These are phyloP conservation scores for Mesaphorura yosii DNA, from an alignment of 1,140 invertebrate genomes.

Conservation along the genomic window DNA sequence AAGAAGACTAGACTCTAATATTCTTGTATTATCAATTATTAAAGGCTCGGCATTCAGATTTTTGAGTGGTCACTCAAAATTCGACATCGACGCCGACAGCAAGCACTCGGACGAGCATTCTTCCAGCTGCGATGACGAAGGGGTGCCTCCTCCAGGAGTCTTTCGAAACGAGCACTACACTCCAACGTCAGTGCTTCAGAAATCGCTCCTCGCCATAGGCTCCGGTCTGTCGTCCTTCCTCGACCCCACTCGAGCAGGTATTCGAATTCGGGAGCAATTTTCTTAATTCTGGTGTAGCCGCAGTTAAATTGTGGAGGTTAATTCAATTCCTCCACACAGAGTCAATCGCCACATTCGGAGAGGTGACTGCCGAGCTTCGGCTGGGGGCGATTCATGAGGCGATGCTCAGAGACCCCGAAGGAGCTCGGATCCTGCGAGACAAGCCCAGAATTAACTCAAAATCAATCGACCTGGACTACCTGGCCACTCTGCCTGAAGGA, in stretches of 20 bases:
- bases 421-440: conserved; percentile 43
- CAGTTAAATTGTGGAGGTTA: conserved; percentile 7
- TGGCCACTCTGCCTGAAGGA: conserved; percentile 58
- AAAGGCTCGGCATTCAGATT: too few species aligned
- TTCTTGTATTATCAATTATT: too few species aligned
- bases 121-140: too few species aligned
- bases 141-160: too few species aligned
- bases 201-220: conserved; percentile 18
- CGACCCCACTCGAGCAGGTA: conserved; percentile 27
- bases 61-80: too few species aligned
- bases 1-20: too few species aligned
- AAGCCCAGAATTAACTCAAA: conserved; percentile 75
- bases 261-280: conserved; percentile 6
- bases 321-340: conserved; percentile 36
- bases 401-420: conserved; percentile 37
- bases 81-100: too few species aligned
- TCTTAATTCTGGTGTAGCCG: conserved; percentile 10
- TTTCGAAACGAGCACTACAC: conserved; percentile 4
- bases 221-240: conserved; percentile 27
- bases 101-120: too few species aligned
- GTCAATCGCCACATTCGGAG: conserved; percentile 48
- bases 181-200: conserved; percentile 26
- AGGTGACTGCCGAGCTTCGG: conserved; percentile 42
- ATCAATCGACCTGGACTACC: conserved; percentile 61
- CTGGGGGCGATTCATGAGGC: conserved; percentile 37